Percentiles rank a stretch among this genome's conserved stretches.
Evolutionary conservation across 1,140 invertebrate genomes (phyloP).

Genomic region (Helicorthomorpha holstii): DNA sequence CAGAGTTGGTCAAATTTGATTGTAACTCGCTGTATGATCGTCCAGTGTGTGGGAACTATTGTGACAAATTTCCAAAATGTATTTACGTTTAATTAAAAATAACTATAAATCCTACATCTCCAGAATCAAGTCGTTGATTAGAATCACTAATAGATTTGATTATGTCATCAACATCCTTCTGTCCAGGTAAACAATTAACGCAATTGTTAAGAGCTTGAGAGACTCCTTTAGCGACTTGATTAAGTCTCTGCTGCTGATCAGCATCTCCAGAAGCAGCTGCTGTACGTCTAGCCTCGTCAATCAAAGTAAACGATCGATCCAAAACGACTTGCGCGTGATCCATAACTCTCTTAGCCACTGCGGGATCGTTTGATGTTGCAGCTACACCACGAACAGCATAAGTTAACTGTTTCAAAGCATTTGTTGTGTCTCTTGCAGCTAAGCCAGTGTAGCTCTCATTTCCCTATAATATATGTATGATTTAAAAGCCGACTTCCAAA

Average conservation of each 20-base stretch:
- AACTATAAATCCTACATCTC: conserved; percentile 24
- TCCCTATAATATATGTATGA: conserved; percentile 24
- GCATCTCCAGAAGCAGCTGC: conserved; percentile 40
- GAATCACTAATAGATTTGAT: conserved; percentile 62
- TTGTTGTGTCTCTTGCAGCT: conserved; percentile 60
- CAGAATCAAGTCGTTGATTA: conserved; percentile 48
- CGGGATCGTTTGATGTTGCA: conserved; percentile 42
- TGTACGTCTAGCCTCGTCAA: conserved; percentile 55
- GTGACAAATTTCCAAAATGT: neutral
- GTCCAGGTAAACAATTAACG: conserved; percentile 68
- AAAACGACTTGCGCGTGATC: conserved; percentile 62
- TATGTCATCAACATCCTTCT: conserved; percentile 72
- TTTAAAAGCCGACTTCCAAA: neutral
- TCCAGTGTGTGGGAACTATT: conserved; percentile 44
- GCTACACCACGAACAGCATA: conserved; percentile 52
- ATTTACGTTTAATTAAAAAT: neutral
- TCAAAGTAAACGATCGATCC: conserved; percentile 47
- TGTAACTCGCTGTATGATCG: conserved; percentile 70
- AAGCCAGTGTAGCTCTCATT: conserved; percentile 68
- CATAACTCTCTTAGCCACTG: conserved; percentile 44
- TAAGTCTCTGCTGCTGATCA: conserved; percentile 38
- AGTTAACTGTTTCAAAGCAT: conserved; percentile 49
- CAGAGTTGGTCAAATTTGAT: conserved; percentile 60
- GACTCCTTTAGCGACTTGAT: conserved; percentile 44
- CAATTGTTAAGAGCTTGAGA: conserved; percentile 34